These are phyloP conservation scores for Anthrax anthrax DNA, from an alignment of 2,888 invertebrate species.

Conservation along the genomic window DNA sequence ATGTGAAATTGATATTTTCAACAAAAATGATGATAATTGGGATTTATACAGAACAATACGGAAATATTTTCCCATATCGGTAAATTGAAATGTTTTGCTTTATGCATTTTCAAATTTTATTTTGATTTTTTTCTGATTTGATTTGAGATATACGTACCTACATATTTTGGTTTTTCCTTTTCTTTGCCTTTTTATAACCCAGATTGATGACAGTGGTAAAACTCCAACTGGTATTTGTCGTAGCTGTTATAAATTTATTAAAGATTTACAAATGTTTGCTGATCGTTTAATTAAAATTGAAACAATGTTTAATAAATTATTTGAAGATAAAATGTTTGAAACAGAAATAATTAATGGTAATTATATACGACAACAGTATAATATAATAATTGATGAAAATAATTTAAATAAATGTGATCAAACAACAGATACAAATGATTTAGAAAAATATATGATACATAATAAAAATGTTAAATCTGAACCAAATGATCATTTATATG, in stretches of 20 bases:
- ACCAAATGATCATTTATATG: not conserved
- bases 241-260: not conserved
- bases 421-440: not conserved
- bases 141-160: not conserved
- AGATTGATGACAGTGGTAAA: not conserved
- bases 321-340: constrained; percentile 2
- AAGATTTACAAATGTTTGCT: not conserved
- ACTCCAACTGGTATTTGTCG: not conserved
- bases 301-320: not conserved
- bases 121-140: not conserved
- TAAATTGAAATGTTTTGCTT: not conserved
- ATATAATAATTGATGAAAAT: not conserved
- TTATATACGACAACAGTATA: constrained; percentile 2
- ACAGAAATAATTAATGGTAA: not conserved
- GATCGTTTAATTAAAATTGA: not conserved
- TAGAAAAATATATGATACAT: not conserved
- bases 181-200: not conserved
- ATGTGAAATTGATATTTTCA: constrained; percentile 1
- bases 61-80: not conserved
- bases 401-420: not conserved
- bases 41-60: not conserved
- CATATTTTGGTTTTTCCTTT: not conserved
- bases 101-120: no score
- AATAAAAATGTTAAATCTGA: not conserved
- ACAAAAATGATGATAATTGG: not conserved